Evolutionary conservation across 2,888 invertebrate species (phyloP), one percentile per base, ranked within the genome.

Genomic region (Pterostichus niger): DNA sequence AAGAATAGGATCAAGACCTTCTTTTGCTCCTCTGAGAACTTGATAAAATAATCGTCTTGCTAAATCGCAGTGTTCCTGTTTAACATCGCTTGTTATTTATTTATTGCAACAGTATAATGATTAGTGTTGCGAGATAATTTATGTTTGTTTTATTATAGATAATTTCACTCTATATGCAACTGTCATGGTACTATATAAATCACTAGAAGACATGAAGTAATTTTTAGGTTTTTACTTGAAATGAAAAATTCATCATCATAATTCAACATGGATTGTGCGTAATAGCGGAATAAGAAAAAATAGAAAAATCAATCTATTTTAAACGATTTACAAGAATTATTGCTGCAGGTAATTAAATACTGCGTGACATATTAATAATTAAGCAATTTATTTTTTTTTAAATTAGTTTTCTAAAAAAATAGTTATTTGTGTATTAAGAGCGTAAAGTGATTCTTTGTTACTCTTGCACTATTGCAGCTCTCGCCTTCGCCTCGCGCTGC

Each of bases 31-130:
- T n/a, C 6, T 10, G n/a, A 13, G 13, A 64, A 64, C n/a, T 35
- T 64, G 35, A 64, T 64, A n/a, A 64, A 33, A 35, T 64, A 64
- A 64, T 64, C n/a, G 64, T 24, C n/a, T 13, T 13, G 33, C n/a
- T 59, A 64, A 64, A 64, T 64, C 64, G 13, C 64, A 35, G 64
- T 64, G 10, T 35, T 64, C 64, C 64, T 64, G 11, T 64, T 64
- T 64, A 64, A 35, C 24, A 24, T 33, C 35, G 35, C 64, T 64
- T 35, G 35, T 64, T 35, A 64, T 35, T 64, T 35, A 64, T 64
- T 64, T 64, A 35, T 64, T 64, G 35, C 64, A 35, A 35, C 64
- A 13, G 2, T 64, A 2, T 49, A 35, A 64, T 35, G 64, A 64
- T 13, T 64, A 33, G 59, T 59, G 10, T 24, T 59, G 11, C 59